These are phyloP conservation scores for Tenrec ecaudatus DNA, from an alignment of 2,113 vertebrate species.

Conservation along the genomic window DNA sequence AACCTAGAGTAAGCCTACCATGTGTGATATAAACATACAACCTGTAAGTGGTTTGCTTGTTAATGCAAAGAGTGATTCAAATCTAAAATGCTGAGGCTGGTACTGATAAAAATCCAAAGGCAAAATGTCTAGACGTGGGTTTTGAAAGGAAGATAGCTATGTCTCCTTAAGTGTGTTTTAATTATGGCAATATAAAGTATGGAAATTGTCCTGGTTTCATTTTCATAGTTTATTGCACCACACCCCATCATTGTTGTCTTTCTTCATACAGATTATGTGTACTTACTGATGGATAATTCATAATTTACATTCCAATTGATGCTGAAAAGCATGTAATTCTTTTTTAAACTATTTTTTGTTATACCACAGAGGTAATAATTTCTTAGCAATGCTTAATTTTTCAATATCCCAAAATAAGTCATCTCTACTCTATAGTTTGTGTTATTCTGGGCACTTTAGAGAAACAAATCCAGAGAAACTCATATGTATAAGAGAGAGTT, in stretches of 20 bases:
- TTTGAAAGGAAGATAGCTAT: not conserved
- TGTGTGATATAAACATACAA: not conserved
- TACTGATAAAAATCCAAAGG: slow-evolving; percentile 40
- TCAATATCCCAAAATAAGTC: slow-evolving; percentile 66
- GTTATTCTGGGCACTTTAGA: too few relatives aligned
- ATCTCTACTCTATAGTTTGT: slow-evolving; percentile 40
- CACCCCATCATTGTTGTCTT: not conserved
- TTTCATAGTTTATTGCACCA: not conserved
- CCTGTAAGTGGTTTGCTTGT: slow-evolving; percentile 35
- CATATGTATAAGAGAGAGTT: too few relatives aligned
- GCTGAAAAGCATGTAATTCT: slow-evolving; percentile 55
- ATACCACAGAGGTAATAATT: slow-evolving; percentile 64
- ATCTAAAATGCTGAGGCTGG: not conserved
- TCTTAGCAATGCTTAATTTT: slow-evolving; percentile 70
- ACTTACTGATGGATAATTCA: slow-evolving; percentile 26
- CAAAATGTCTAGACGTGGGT: slow-evolving; percentile 33
- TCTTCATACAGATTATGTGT: not conserved
- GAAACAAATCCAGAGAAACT: too few relatives aligned
- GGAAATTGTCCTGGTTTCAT: not conserved
- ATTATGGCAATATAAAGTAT: not conserved
- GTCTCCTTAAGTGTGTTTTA: slow-evolving; percentile 5
- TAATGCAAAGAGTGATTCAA: slow-evolving; percentile 10
- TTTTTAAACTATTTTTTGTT: slow-evolving; percentile 63
- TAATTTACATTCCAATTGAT: slow-evolving; percentile 50
- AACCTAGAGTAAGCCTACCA: not conserved